Evolutionary conservation across 2,797 vertebrate genomes (phyloP).

Genomic region (Lepilemur ruficaudatus): DNA sequence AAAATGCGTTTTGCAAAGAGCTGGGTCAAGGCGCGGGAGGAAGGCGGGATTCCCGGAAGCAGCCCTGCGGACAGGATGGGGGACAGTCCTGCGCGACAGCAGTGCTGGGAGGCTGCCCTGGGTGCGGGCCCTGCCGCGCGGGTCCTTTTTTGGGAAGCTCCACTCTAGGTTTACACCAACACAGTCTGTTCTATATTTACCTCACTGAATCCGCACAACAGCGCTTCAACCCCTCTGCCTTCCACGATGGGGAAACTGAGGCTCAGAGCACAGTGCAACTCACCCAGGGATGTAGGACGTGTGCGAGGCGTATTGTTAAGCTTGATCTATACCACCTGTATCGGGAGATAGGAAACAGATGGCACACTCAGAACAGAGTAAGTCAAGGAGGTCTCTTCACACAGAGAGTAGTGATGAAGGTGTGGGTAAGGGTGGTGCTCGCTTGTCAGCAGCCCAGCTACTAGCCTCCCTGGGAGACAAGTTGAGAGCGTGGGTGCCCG

Average conservation of each 20-base stretch:
- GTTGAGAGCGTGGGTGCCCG: neutral
- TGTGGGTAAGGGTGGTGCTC: too few relatives aligned
- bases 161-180: neutral
- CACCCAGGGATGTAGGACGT: too few relatives aligned
- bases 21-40: fast-evolving
- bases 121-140: fast-evolving
- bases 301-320: neutral
- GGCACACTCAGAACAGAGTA: neutral
- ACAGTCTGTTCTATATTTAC: fast-evolving
- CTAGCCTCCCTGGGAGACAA: neutral
- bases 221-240: fast-evolving
- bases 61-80: too few relatives aligned
- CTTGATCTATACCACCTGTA: neutral
- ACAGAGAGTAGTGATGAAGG: neutral
- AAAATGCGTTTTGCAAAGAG: neutral
- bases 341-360: neutral
- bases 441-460: neutral
- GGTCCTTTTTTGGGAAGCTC: neutral
- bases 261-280: neutral
- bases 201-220: neutral
- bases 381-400: neutral
- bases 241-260: neutral
- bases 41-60: neutral
- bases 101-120: fast-evolving
- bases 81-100: neutral